phyloP scores from a whole-genome alignment of 1,140 invertebrate genomes.

The Eumaeus atala region DNA sequence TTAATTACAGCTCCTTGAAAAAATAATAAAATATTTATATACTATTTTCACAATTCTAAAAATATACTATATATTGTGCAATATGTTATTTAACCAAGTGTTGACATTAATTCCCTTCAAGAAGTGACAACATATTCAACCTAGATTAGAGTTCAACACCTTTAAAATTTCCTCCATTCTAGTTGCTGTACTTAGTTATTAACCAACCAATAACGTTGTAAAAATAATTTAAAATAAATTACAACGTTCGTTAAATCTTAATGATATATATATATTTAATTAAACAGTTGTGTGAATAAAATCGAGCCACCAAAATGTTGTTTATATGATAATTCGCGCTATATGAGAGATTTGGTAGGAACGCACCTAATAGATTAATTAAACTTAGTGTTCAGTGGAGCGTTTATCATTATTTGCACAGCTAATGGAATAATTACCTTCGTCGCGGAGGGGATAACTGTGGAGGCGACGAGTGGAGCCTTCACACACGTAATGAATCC shows the following conservation, averaged over 20 bases:
- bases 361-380: slow-evolving; percentile 21
- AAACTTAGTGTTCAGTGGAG: slow-evolving; percentile 36
- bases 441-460: slow-evolving; percentile 41
- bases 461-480: slow-evolving; percentile 28
- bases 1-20: too few relatives aligned
- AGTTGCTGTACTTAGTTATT: too few relatives aligned
- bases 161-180: too few relatives aligned
- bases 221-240: not conserved
- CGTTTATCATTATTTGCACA: slow-evolving; percentile 62
- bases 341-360: not conserved
- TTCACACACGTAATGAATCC: slow-evolving; percentile 34
- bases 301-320: slow-evolving; percentile 2
- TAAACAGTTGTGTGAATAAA: slow-evolving; percentile 15
- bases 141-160: too few relatives aligned
- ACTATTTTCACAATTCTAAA: too few relatives aligned
- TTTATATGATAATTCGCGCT: slow-evolving; percentile 9
- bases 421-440: slow-evolving; percentile 59
- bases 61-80: too few relatives aligned
- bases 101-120: too few relatives aligned
- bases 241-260: slow-evolving; percentile 1
- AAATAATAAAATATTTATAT: too few relatives aligned
- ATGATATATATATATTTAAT: too few relatives aligned
- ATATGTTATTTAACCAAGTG: too few relatives aligned
- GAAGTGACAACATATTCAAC: too few relatives aligned
- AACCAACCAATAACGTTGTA: too few relatives aligned